phyloP scores from a whole-genome alignment of 2,797 vertebrate species.

The Micropoecilia bifurca region DNA sequence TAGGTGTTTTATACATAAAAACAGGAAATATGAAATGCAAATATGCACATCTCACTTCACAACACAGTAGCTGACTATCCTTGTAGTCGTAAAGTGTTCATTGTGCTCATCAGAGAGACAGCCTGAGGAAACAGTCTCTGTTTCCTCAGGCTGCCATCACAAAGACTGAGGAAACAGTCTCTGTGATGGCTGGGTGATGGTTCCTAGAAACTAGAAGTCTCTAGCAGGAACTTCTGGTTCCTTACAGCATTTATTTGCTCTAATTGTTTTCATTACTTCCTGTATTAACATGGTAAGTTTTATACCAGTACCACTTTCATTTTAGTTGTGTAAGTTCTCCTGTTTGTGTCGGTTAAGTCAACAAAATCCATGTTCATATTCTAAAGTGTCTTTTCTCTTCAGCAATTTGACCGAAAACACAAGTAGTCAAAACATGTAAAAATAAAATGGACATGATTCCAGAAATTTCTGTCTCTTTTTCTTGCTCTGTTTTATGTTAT shows the following conservation, averaged over 20 bases:
- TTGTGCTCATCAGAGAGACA: neutral
- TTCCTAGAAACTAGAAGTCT: neutral
- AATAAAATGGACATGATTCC: neutral
- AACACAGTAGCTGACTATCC: neutral
- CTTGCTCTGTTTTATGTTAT: rapidly evolving
- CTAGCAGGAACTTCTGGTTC: too few relatives aligned
- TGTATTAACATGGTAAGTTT: neutral
- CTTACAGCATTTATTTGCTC: neutral
- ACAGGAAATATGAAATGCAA: neutral
- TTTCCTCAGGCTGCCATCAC: too few relatives aligned
- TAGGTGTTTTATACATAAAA: neutral
- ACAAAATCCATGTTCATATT: neutral
- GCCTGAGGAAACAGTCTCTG: too few relatives aligned
- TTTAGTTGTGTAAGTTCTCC: neutral
- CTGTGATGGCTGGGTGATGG: neutral
- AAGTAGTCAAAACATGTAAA: neutral
- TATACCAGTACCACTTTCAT: neutral
- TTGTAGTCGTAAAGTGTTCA: neutral
- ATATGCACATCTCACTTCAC: neutral
- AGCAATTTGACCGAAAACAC: neutral
- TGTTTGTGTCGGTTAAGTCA: neutral
- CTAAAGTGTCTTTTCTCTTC: neutral
- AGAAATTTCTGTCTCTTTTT: neutral
- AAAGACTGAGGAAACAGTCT: too few relatives aligned
- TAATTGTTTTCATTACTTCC: neutral